Conservation (phyloP, 2,888 invertebrate genomes). For the Drosophila affinis region DNA sequence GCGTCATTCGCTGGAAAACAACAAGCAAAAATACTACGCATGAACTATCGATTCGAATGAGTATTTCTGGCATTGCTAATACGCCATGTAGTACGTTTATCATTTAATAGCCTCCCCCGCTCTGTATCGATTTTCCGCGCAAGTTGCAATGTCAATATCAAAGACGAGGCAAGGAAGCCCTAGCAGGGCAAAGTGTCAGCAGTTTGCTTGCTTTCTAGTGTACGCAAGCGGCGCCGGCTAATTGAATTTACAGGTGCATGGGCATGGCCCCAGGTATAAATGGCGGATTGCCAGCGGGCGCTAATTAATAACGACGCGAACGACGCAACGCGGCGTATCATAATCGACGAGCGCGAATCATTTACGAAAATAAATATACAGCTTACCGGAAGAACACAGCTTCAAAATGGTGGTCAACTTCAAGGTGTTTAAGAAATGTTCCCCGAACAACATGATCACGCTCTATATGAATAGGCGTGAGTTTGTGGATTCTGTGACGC, state of each 20-base stretch:
- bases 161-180: conserved; percentile 64
- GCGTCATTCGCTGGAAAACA: conserved; percentile 52
- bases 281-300: conserved; percentile 55
- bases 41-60: conserved; percentile 51
- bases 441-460: conserved; percentile 94
- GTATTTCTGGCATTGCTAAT: conserved; percentile 59
- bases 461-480: conserved; percentile 94
- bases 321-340: conserved; percentile 65
- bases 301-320: conserved; percentile 74
- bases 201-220: conserved; percentile 29
- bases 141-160: conserved; percentile 72
- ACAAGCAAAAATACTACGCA: conserved; percentile 57
- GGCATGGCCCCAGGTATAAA: conserved; percentile 68
- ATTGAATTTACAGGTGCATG: conserved; percentile 66
- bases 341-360: conserved; percentile 44
- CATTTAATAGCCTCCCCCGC: conserved; percentile 38
- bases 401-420: conserved; percentile 93
- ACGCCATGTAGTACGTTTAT: conserved; percentile 52
- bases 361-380: conserved; percentile 4
- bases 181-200: conserved; percentile 40
- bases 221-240: conserved; percentile 42
- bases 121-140: conserved; percentile 50
- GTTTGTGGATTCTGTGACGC: conserved; percentile 93
- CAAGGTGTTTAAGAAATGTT: conserved; percentile 95
- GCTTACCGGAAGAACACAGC: not conserved